Evolutionary conservation across 2,113 vertebrate species (phyloP).

Genomic region (Merops nubicus): DNA sequence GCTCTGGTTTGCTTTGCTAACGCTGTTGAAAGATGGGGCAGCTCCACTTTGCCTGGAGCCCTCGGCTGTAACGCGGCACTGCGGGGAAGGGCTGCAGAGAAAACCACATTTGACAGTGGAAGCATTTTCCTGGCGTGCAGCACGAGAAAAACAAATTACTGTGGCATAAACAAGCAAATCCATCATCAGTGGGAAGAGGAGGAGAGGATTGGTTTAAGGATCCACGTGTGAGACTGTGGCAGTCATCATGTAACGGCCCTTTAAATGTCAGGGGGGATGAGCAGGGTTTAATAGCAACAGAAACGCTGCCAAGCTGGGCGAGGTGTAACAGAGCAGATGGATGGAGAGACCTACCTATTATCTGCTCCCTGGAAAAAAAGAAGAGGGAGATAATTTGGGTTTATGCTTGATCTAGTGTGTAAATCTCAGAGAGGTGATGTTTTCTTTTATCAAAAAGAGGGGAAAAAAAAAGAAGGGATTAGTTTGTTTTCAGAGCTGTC

Average conservation of each 20-base stretch:
- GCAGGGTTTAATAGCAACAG: constrained; percentile 16
- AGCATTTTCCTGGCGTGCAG: neutral
- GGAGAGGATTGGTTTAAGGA: constrained; percentile 26
- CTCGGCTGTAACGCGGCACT: neutral
- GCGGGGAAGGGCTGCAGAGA: neutral
- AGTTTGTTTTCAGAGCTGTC: constrained; percentile 10
- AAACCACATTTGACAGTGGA: neutral
- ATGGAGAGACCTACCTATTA: constrained; percentile 21
- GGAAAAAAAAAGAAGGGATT: neutral
- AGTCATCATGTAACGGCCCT: constrained; percentile 22
- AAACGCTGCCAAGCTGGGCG: neutral
- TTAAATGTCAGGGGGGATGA: constrained; percentile 60
- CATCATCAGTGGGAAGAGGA: neutral
- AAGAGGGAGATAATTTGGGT: constrained; percentile 4
- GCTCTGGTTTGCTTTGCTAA: neutral
- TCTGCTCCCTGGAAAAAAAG: constrained; percentile 6
- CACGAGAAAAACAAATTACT: constrained; percentile 26
- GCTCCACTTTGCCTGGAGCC: neutral
- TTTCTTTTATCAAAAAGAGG: constrained; percentile 29
- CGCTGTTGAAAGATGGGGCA: neutral
- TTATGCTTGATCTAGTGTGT: constrained; percentile 38
- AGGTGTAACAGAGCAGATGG: neutral
- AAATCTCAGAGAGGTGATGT: constrained; percentile 38
- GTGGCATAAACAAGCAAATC: constrained; percentile 8
- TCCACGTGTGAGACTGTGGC: neutral